These are phyloP conservation scores for Lytechinus variegatus DNA, from an alignment of 35 echinoderm and acorn worm species.

Conservation along the genomic window DNA sequence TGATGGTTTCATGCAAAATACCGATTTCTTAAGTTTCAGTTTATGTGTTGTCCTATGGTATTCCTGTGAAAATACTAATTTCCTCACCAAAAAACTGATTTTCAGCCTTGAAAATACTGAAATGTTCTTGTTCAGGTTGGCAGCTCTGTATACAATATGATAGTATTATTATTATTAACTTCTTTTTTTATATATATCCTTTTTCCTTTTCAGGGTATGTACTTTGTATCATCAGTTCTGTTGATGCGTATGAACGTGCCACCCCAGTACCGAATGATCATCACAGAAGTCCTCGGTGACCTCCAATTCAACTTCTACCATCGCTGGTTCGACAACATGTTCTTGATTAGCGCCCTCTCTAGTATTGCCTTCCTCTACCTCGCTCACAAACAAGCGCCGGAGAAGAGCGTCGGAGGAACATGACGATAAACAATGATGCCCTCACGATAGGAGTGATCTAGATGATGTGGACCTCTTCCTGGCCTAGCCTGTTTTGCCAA, in stretches of 20 bases:
- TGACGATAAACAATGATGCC: neutral
- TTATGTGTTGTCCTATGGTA: too few species aligned
- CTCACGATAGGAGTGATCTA: neutral
- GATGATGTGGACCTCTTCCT: neutral
- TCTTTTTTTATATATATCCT: neutral
- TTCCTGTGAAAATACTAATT: too few species aligned
- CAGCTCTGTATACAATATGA: too few species aligned
- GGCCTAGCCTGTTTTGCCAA: neutral
- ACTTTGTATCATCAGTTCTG: slow-evolving; percentile 92
- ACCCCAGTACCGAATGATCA: slow-evolving; percentile 87
- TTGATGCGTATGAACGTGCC: slow-evolving; percentile 99
- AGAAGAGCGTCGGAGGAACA: slow-evolving; percentile 66
- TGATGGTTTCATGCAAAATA: too few species aligned
- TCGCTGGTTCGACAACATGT: slow-evolving; percentile 99
- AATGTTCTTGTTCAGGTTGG: too few species aligned
- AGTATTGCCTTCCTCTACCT: slow-evolving; percentile 95
- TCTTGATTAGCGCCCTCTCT: slow-evolving; percentile 93
- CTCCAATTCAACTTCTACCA: slow-evolving; percentile 99
- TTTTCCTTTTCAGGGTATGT: slow-evolving; percentile 88
- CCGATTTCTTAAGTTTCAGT: too few species aligned
- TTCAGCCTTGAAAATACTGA: too few species aligned
- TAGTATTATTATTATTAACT: too few species aligned
- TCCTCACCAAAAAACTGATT: too few species aligned
- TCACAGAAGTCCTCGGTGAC: slow-evolving; percentile 95
- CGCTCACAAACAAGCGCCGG: slow-evolving; percentile 94